Base-by-base conservation (phyloP, 2,888 invertebrate species). In the Lasius platythorax region DNA sequence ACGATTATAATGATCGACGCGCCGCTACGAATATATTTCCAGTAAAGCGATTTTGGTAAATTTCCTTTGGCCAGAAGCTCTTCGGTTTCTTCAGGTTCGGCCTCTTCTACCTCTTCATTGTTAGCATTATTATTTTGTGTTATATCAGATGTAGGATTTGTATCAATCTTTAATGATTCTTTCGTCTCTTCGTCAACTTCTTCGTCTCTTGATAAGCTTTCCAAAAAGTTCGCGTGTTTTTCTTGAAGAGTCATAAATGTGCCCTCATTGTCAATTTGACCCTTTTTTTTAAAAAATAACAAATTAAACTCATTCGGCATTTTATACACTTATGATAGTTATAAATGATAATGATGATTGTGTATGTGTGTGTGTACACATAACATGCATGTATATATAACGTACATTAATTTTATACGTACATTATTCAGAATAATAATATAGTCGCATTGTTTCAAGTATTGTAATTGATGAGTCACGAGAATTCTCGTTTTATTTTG, bases 391-490 rank as follows among this genome's bases (percentile, higher is more conserved):
- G 23, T 9, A 33, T n/a, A 33, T 50, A 9, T n/a, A 61, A 63
- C 0, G 4, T 81, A 63, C 23, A 94, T 94, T 23, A 23, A 85
- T 76, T 18, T 93, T 90, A 95, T n/a, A 53, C 96, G 96, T 92
- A 97, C 97, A 93, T 97, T 96, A 82, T 96, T 96, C 73, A 97
- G 93, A 76, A 97, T 95, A 87, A 97, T 95, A 70, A 97, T 96
- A 85, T 95, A 95, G 93, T 97, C 96, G 0, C 96, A 97, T n/a
- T 95, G 93, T 90, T 96, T 96, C 43, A 97, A 95, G 91, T 97
- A 97, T 92, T 98, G 98, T 37, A 98, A 95, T 93, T 98, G 98
- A 94, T 98, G 98, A 0, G 98, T 98, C 84, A 98, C 97, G 12
- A 98, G 96, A 87, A 98, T 96, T 40, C 97, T 96, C 2, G 97